Base-by-base conservation (phyloP, 1,140 invertebrate genomes). In the Scaptomyza graminum region DNA sequence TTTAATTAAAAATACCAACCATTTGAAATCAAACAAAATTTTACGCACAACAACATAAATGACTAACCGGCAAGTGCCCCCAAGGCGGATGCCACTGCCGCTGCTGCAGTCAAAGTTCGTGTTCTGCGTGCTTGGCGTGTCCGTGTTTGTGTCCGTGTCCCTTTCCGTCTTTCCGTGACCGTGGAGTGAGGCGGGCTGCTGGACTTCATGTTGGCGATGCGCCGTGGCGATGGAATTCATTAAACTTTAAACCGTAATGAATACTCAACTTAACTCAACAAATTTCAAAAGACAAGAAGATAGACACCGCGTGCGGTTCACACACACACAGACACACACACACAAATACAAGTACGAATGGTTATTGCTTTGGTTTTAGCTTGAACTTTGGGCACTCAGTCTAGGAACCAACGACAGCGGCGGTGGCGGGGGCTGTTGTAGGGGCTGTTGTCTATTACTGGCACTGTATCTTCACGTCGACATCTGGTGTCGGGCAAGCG, bases 1-100 rank as follows among this genome's bases (percentile, higher is more conserved):
- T 77, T 77, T 77, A 77, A 77, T 77, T 77, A 77, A 77, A 76
- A 76, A 74, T 77, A 65, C 59, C 71, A 65, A 74, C 55, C 74
- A 77, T 77, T 77, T 77, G 64, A 77, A 74, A 74, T 74, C 64
- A 69, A 77, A 74, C 71, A 60, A 73, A 72, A 59, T 77, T 76
- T 57, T 77, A 65, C 65, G 70, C 70, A 73, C 62, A 76, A 56
- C 69, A 74, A 65, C 60, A 70, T 74, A 61, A 75, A 66, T 72
- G 69, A 60, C 72, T 71, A 63, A 71, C 37, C 52, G 66, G 39
- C 54, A 65, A 65, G 56, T 63, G 49, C 49, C 73, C 68, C 68
- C 44, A 62, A 72, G 62, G 51, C 68, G 57, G 16, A 31, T 56
- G 31, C n/a, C n/a, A n/a, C 28, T 31, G 28, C 31, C 7, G 31